Conservation (phyloP, 2,888 invertebrate species). For the Bruchidius siliquastri region DNA sequence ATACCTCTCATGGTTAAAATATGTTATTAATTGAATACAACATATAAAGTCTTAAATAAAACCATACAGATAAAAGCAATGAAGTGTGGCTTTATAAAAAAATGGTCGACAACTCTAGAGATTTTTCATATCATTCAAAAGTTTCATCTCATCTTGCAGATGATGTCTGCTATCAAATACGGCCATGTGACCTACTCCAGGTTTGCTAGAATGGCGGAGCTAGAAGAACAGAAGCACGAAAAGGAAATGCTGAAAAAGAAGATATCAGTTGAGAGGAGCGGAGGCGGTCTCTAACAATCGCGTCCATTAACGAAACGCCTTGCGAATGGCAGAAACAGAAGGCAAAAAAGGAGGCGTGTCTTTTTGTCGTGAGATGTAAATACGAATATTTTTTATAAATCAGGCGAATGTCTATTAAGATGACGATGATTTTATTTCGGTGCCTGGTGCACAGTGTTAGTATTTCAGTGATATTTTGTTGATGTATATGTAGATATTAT, state of each 20-base stretch:
- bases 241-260: conserved; percentile 69
- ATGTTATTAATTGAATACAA: too few relatives aligned
- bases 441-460: not conserved
- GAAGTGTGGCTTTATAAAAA: too few relatives aligned
- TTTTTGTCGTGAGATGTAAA: not conserved
- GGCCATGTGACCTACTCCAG: conserved; percentile 93
- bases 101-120: too few relatives aligned
- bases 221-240: conserved; percentile 82
- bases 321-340: not conserved
- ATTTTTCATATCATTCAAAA: too few relatives aligned
- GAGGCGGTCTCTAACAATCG: conserved; percentile 81
- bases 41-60: too few relatives aligned
- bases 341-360: not conserved
- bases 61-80: too few relatives aligned
- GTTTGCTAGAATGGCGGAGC: conserved; percentile 90
- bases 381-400: not conserved
- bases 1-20: too few relatives aligned
- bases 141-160: conserved; percentile 66
- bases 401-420: not conserved
- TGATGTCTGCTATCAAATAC: conserved; percentile 98
- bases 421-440: not conserved
- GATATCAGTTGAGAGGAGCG: conserved; percentile 89
- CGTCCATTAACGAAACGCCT: not conserved
- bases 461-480: not conserved
- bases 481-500: not conserved